These are phyloP conservation scores for Lepus europaeus DNA, from an alignment of 2,113 vertebrate genomes.

Conservation along the genomic window DNA sequence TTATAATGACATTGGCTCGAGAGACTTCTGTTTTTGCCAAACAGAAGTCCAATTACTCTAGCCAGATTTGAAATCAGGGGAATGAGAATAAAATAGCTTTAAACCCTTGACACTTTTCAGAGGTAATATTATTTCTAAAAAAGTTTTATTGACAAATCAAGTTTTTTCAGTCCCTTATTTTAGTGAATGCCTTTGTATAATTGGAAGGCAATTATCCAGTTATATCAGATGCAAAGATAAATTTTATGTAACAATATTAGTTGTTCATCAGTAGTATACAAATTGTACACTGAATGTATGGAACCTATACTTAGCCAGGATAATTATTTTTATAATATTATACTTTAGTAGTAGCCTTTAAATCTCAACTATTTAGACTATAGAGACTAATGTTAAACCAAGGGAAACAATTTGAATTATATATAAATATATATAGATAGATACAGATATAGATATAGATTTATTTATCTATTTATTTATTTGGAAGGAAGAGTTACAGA, in stretches of 20 bases:
- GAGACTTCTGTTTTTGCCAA: slow-evolving; percentile 65
- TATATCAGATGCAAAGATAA: slow-evolving; percentile 53
- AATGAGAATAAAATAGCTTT: slow-evolving; percentile 70
- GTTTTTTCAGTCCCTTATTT: slow-evolving; percentile 35
- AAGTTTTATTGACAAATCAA: slow-evolving; percentile 43
- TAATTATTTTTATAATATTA: background rate
- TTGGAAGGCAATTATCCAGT: background rate
- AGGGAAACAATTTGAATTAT: background rate
- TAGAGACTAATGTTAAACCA: background rate
- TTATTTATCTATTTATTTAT: too few species aligned
- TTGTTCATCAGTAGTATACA: background rate
- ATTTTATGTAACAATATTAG: background rate
- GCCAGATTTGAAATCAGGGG: slow-evolving; percentile 65
- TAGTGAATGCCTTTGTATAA: slow-evolving; percentile 50
- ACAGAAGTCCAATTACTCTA: slow-evolving; percentile 35
- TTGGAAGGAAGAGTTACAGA: too few species aligned
- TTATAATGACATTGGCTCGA: slow-evolving; percentile 49
- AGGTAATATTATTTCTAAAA: slow-evolving; percentile 43
- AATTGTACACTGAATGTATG: background rate
- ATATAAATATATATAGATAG: background rate
- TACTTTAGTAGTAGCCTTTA: background rate
- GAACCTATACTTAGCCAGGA: background rate
- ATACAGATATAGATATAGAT: background rate
- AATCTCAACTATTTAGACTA: background rate
- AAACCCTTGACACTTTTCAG: slow-evolving; percentile 60